Evolutionary conservation across 2,888 invertebrate genomes (phyloP), one percentile per base, ranked within the genome.

Genomic region (Drosophila villosipedis): DNA sequence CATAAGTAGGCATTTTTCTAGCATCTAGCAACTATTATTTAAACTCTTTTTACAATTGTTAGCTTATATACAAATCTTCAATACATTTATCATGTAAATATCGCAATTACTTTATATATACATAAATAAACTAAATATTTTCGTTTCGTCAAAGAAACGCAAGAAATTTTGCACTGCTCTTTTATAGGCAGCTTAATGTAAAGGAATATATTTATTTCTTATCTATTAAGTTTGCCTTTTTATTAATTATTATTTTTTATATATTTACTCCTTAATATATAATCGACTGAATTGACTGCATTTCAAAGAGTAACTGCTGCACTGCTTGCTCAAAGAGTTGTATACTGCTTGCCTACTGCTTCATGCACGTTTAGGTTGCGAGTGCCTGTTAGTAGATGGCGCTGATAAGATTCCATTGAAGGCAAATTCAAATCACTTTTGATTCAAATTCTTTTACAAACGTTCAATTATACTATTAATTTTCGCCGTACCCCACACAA

Each of bases 61-160:
- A 67, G 70, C 39, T 59, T 55, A 58, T 49, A 57, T 0, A 68
- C 28, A 49, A 50, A 65, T 65, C 43, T 39, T 43, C 30, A 43
- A 62, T 60, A 50, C 69, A 57, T 64, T 39, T 65, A 68, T 31
- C 30, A 49, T 69, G 76, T 73, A 82, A 75, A 78, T 83, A 83
- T 83, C 43, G 68, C 22, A 62, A 70, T 68, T 80, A 84, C 39
- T 72, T 78, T 76, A 53, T 70, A 57, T 22, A 16, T 19, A 39
- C 19, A 25, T 16, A 47, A 78, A 78, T 78, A 78, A 78, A 83
- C 58, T 55, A 49, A 70, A 73, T 73, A 31, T 43, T 66, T 66
- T 71, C 63, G 86, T 84, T 84, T 85, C 82, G 54, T 62, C 37
- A 55, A 67, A 53, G 76, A 76, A 85, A 76, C 75, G 55, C 75